Percentiles rank a stretch among this genome's conserved stretches.
Evolutionary conservation across 1,140 invertebrate genomes (phyloP).

Genomic region (Elysia chlorotica): DNA sequence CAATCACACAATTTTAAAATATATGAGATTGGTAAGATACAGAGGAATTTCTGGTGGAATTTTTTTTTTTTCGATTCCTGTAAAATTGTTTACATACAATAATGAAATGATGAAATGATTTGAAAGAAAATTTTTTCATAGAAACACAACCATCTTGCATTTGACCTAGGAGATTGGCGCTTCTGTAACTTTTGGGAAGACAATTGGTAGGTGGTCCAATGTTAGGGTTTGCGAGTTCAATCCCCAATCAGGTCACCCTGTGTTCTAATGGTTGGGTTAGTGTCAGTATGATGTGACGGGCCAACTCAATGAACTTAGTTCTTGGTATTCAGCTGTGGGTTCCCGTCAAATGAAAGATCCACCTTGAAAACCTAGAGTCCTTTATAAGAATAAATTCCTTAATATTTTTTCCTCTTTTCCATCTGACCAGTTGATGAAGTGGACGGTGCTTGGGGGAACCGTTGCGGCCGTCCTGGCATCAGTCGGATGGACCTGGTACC

Average conservation of each 20-base stretch:
- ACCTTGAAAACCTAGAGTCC: not conserved
- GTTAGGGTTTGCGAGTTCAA: no score
- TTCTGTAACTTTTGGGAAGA: no score
- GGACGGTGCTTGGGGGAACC: slow-evolving; percentile 4
- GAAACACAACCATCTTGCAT: no score
- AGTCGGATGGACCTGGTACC: not conserved
- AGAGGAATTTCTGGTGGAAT: no score
- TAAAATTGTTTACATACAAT: no score
- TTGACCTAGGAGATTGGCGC: no score
- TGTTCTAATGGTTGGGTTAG: not conserved
- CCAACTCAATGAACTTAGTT: not conserved
- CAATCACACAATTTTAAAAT: no score
- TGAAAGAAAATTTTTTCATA: no score
- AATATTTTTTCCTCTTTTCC: not conserved
- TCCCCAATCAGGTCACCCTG: not conserved
- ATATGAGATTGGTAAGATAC: no score
- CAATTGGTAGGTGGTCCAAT: no score
- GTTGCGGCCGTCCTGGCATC: slow-evolving; percentile 10
- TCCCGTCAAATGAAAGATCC: not conserved
- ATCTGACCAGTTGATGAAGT: slow-evolving; percentile 10
- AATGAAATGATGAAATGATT: no score
- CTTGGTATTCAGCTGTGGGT: not conserved
- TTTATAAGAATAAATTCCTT: not conserved
- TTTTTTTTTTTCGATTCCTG: no score
- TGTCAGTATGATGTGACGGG: not conserved